These are phyloP conservation scores for Leptinotarsa undecemlineata DNA, from an alignment of 1,140 invertebrate species.

Conservation along the genomic window DNA sequence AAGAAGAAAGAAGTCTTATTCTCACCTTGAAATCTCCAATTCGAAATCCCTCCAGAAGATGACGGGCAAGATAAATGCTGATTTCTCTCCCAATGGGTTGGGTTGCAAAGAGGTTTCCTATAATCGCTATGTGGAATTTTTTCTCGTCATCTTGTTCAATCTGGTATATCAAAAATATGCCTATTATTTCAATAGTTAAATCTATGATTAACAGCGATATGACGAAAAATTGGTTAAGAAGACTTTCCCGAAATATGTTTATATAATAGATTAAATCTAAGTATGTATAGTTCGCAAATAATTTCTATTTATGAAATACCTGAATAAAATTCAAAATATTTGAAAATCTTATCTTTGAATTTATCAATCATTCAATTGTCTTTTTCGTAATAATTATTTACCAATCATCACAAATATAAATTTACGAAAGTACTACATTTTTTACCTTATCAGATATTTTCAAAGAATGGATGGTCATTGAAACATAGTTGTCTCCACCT, in stretches of 20 bases:
- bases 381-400: not conserved
- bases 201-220: too few relatives aligned
- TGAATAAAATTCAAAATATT: too few relatives aligned
- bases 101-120: constrained; percentile 82
- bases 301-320: too few relatives aligned
- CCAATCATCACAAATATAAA: not conserved
- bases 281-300: too few relatives aligned
- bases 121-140: constrained; percentile 79
- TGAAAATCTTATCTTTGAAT: too few relatives aligned
- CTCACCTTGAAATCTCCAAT: constrained; percentile 58
- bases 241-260: too few relatives aligned
- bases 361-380: not conserved
- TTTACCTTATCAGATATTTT: constrained; percentile 66
- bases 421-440: not conserved
- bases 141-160: constrained; percentile 66
- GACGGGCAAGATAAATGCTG: constrained; percentile 77
- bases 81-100: constrained; percentile 86
- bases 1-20: not conserved
- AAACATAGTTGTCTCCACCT: constrained; percentile 64
- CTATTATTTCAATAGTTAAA: too few relatives aligned
- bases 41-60: constrained; percentile 73
- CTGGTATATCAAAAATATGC: constrained; percentile 14
- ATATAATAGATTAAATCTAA: too few relatives aligned
- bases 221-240: too few relatives aligned
- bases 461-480: constrained; percentile 65